Evolutionary conservation across 2,113 vertebrate species (phyloP).

Genomic region (Tichodroma muraria): DNA sequence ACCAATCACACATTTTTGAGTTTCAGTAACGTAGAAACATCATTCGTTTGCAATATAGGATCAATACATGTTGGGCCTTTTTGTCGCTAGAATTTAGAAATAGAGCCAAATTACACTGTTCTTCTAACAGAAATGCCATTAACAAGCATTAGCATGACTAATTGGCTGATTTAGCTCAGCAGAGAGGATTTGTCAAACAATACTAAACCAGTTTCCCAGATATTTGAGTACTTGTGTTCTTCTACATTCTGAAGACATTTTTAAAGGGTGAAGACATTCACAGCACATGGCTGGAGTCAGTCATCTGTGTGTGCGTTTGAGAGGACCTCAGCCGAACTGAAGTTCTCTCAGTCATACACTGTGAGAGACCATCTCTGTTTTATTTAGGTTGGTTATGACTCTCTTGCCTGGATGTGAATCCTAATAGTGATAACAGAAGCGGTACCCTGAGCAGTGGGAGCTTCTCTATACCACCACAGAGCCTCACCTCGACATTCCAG

Average conservation of each 20-base stretch:
- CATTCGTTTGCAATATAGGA: background rate
- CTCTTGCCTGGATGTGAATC: background rate
- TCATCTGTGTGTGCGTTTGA: rapidly evolving
- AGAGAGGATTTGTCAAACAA: background rate
- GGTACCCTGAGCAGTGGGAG: background rate
- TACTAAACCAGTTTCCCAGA: background rate
- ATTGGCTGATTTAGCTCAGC: background rate
- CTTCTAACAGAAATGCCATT: background rate
- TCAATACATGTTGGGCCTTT: background rate
- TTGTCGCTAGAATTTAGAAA: constrained; percentile 19
- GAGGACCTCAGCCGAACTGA: background rate
- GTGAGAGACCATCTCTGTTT: background rate
- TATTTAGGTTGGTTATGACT: background rate
- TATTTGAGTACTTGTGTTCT: background rate
- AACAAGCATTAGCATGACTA: background rate
- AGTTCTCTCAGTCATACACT: background rate
- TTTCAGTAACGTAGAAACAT: background rate
- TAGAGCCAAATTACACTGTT: background rate
- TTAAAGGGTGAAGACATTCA: background rate
- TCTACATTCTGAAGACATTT: background rate
- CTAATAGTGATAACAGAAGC: background rate
- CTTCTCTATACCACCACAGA: background rate
- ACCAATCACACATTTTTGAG: background rate
- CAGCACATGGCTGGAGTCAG: background rate
- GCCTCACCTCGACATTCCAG: background rate